Percentiles rank a stretch among this genome's conserved stretches.
phyloP scores from a whole-genome alignment of 2,888 invertebrate genomes.

The Temnothorax unifasciatus region DNA sequence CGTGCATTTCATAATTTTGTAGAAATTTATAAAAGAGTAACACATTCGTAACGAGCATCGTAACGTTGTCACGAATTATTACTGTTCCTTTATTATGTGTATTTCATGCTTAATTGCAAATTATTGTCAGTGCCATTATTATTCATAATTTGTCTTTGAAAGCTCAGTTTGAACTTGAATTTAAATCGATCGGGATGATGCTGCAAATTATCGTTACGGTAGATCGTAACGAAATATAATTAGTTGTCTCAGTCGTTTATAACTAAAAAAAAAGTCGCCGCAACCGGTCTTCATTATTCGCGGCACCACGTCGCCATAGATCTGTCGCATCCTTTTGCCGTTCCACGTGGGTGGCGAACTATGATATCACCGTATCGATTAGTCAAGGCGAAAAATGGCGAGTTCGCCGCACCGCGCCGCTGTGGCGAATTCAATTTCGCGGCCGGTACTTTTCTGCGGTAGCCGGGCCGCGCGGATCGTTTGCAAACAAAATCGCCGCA shows the following conservation, averaged over 20 bases:
- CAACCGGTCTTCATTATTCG: constrained; percentile 47
- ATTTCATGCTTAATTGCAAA: background rate
- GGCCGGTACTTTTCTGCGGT: constrained; percentile 43
- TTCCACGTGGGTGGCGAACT: constrained; percentile 43
- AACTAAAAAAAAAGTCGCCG: background rate
- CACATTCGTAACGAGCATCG: background rate
- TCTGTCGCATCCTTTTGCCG: constrained; percentile 32
- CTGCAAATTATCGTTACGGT: background rate
- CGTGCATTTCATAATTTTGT: background rate
- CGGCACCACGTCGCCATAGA: constrained; percentile 8
- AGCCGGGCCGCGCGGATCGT: constrained; percentile 46
- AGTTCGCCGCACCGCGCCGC: constrained; percentile 22
- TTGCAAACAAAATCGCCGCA: constrained; percentile 52
- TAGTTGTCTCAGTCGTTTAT: background rate
- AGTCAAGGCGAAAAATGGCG: constrained; percentile 53
- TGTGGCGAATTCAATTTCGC: constrained; percentile 56
- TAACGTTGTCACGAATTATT: background rate
- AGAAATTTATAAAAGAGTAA: background rate
- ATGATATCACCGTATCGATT: constrained; percentile 51
- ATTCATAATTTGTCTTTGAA: background rate
- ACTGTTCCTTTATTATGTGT: background rate
- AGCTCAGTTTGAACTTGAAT: background rate
- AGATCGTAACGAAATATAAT: background rate
- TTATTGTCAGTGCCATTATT: background rate
- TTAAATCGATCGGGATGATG: background rate